Base-by-base conservation (phyloP, 2,797 vertebrate species). In the Sebastiscus tertius region DNA sequence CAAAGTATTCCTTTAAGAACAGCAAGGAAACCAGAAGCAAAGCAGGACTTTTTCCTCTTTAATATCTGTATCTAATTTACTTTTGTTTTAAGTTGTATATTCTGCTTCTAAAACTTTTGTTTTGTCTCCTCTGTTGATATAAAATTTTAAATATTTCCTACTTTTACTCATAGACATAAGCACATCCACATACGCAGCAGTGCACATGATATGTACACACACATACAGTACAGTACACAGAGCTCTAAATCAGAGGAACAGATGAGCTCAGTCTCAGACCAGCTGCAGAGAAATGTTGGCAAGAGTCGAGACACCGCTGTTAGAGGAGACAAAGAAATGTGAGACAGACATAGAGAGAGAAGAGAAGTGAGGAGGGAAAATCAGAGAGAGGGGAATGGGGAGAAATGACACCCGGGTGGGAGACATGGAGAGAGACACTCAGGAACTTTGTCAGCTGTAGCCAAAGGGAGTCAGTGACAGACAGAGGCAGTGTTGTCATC, bases 241-340 rank as follows among this genome's bases (percentile, higher is more conserved):
- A 54, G 20, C 52, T 72, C 69, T 77, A 83, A 85, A 88, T 84
- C 82, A 86, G 81, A 82, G 26, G 62, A 88, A 91, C 88, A 92
- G 87, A 94, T 89, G 86, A 94, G 82, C 78, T 79, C 90, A 92
- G 89, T 90, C 79, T 88, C 81, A 31, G 80, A 72, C 88, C 91
- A 92, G 91, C 92, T 91, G 88, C 87, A 89, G 80, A 79, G 73
- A 90, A 83, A 88, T 82, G 80, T 84, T 92, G 91, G 90, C 88
- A 82, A 56, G 83, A 88, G 66, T 75, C 26, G 13, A 27, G n/a
- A 78, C 73, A 6, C 77, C 77, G 78, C 89, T 88, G 82, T 74
- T 71, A 42, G 74, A 83, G 60, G 66, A 85, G 79, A 88, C 79
- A 86, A 86, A 84, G 73, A 90, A 56, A 83, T 69, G 63, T 56